Base-by-base conservation (phyloP, 2,797 vertebrate species). In the Bovichtus diacanthus region DNA sequence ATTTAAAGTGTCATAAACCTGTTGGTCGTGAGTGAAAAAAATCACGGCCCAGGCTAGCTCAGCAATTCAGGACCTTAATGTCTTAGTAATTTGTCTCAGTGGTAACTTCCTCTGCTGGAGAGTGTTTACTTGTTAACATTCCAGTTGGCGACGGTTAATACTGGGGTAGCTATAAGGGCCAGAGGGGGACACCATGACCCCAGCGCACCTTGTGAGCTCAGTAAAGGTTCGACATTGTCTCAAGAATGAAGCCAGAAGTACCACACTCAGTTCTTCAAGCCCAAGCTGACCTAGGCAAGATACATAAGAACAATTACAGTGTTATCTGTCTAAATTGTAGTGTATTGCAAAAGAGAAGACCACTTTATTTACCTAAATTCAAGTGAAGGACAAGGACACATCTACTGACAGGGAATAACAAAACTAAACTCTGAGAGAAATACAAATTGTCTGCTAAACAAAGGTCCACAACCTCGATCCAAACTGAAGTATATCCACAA, bases 111-210 rank as follows among this genome's bases (percentile, higher is more conserved):
- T 50, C 68, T 73, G 58, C 87, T 81, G 74, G 73, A 85, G 68
- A 82, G 88, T 82, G 87, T 89, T 91, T 91, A 90, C 91, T 91
- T 93, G 87, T 94, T 93, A 94, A 92, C 87, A 90, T 95, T 94
- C 93, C 90, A 88, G 67, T 82, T 43, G 79, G 58, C 21, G 59
- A 87, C 76, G 82, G 67, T 86, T 83, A 76, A 76, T 88, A 62
- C 70, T 27, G 81, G 69, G 66, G 78, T 70, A 53, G 55, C 81
- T 86, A 62, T 77, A 76, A 82, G 74, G 68, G 71, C 76, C 71
- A 62, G 77, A 78, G 79, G 74, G 80, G 74, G 61, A 66, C 75
- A 81, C 58, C 41, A 10, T 5, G 44, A 82, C 73, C 70, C 60
- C 54, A 18, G 54, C 2, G 6, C 38, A 68, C 50, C 61, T 54